A percentile compares a stretch with the other conserved stretches of the same genome.
Conservation (phyloP, 1,140 invertebrate genomes). For the Lordiphosa collinella region DNA sequence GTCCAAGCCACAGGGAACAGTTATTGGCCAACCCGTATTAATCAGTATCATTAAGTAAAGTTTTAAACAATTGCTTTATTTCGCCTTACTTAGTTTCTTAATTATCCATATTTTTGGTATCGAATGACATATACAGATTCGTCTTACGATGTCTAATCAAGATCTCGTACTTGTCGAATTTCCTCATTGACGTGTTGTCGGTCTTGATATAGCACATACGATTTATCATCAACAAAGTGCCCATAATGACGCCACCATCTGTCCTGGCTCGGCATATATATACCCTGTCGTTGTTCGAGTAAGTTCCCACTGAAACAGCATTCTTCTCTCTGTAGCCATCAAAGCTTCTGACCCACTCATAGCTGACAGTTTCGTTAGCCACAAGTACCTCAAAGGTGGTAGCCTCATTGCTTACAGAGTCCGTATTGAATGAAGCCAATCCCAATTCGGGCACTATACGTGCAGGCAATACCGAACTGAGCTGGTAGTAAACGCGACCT, state of each 20-base stretch:
- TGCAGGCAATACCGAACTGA: conserved; percentile 28
- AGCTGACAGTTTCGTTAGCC: too few relatives aligned
- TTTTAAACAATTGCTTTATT: too few relatives aligned
- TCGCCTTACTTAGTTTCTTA: too few relatives aligned
- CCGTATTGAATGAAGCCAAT: conserved; percentile 32
- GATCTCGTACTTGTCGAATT: conserved; percentile 42
- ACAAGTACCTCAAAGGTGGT: conserved; percentile 44
- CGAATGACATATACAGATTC: neutral
- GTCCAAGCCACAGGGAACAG: too few relatives aligned
- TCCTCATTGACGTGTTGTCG: conserved; percentile 1
- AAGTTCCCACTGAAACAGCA: conserved; percentile 45
- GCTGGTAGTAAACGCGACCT: conserved; percentile 33
- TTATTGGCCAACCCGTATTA: too few relatives aligned
- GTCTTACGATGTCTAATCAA: conserved; percentile 23
- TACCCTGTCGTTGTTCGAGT: conserved; percentile 23
- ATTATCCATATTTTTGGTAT: too few relatives aligned
- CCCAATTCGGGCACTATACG: conserved; percentile 36
- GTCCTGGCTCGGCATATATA: conserved; percentile 24
- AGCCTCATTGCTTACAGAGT: conserved; percentile 30
- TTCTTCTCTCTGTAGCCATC: conserved; percentile 37
- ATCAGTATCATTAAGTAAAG: too few relatives aligned
- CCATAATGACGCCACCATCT: conserved; percentile 28
- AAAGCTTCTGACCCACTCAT: too few relatives aligned
- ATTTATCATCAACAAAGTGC: too few relatives aligned
- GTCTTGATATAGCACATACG: conserved; percentile 35